phyloP scores from a whole-genome alignment of 2,888 invertebrate species.

The Lithosia quadra region DNA sequence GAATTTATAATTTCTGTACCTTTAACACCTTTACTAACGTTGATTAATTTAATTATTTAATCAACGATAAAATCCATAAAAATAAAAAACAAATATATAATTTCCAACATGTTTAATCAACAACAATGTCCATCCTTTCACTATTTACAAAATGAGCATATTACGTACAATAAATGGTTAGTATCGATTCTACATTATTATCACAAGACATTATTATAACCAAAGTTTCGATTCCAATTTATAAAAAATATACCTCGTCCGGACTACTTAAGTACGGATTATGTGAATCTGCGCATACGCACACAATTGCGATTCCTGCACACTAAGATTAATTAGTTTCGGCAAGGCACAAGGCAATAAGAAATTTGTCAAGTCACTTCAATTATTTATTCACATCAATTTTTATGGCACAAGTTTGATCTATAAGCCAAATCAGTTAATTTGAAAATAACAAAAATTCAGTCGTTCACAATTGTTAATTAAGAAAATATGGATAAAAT shows the following conservation, averaged over 20 bases:
- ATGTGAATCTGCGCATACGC: not conserved
- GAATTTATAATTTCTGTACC: no score
- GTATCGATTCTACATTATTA: constrained; percentile 15
- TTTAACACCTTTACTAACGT: no score
- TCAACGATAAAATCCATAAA: no score
- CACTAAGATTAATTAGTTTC: not conserved
- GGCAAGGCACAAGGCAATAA: not conserved
- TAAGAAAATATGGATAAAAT: not conserved
- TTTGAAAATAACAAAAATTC: not conserved
- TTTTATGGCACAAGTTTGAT: constrained; percentile 9
- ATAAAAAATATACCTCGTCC: not conserved
- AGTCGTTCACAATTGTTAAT: not conserved
- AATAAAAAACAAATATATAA: constrained; percentile 11
- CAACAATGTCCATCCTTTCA: constrained; percentile 45
- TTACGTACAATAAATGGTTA: constrained; percentile 34
- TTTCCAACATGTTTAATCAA: constrained; percentile 53
- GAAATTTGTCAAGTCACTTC: not conserved
- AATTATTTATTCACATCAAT: not conserved
- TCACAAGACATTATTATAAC: constrained; percentile 1
- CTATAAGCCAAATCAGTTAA: not conserved
- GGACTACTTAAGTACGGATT: not conserved
- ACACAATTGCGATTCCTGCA: not conserved
- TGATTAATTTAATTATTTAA: no score
- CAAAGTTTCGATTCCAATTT: not conserved
- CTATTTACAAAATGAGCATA: constrained; percentile 55